These are phyloP conservation scores for Eilema depressum DNA, from an alignment of 2,888 invertebrate genomes.

Conservation along the genomic window DNA sequence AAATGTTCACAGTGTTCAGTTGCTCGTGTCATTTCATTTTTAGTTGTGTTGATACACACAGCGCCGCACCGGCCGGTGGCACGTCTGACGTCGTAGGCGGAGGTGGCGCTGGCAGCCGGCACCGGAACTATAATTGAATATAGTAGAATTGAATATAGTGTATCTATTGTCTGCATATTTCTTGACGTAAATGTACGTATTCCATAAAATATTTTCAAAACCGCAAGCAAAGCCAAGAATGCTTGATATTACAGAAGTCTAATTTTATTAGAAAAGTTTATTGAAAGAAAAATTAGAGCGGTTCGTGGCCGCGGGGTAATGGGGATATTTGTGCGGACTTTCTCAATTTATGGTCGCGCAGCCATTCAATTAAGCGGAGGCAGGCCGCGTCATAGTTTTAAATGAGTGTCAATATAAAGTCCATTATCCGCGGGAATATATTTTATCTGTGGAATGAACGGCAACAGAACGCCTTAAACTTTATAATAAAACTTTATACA, in stretches of 20 bases:
- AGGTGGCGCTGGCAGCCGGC: too few relatives aligned
- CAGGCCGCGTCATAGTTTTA: constrained; percentile 15
- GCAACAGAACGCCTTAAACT: constrained; percentile 8
- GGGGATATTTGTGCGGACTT: constrained; percentile 3
- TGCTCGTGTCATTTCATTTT: too few relatives aligned
- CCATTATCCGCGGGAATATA: constrained; percentile 15
- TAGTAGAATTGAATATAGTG: too few relatives aligned
- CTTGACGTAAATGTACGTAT: neutral
- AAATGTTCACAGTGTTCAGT: too few relatives aligned
- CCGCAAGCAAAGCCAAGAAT: neutral
- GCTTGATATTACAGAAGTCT: neutral
- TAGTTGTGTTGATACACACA: too few relatives aligned
- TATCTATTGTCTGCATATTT: neutral
- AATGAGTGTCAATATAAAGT: constrained; percentile 20
- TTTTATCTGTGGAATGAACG: constrained; percentile 10
- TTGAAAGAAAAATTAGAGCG: neutral
- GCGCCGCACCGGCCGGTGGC: too few relatives aligned
- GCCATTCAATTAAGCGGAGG: neutral
- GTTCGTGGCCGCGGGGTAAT: neutral
- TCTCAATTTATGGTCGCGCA: neutral
- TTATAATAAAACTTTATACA: constrained; percentile 18
- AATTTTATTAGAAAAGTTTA: constrained; percentile 11
- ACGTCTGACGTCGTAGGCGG: too few relatives aligned
- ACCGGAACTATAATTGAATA: neutral
- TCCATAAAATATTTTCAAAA: neutral